Evolutionary conservation across 2,888 invertebrate species (phyloP).

Genomic region (Polydesmus complanatus): DNA sequence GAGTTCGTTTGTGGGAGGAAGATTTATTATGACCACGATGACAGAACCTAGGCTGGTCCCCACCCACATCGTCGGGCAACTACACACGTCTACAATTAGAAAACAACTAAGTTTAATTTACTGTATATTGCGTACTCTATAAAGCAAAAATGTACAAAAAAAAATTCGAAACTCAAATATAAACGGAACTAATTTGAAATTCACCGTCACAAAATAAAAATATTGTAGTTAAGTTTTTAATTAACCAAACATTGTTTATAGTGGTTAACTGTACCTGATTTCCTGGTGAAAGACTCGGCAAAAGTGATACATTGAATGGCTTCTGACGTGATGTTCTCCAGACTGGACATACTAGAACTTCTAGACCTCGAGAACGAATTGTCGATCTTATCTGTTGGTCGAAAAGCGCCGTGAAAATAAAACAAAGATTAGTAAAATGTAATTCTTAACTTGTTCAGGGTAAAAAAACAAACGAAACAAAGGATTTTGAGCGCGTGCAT

Average conservation of each 20-base stretch:
- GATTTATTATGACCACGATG: constrained; percentile 73
- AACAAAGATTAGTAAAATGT: too few relatives aligned
- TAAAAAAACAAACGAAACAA: too few relatives aligned
- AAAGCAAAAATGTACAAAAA: too few relatives aligned
- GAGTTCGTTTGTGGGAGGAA: constrained; percentile 52
- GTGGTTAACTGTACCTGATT: constrained; percentile 72
- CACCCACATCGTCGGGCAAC: constrained; percentile 88
- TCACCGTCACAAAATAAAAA: too few relatives aligned
- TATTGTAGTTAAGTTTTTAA: too few relatives aligned
- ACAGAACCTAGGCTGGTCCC: constrained; percentile 95
- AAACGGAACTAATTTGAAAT: too few relatives aligned
- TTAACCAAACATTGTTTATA: too few relatives aligned
- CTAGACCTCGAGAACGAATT: constrained; percentile 90
- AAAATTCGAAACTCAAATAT: too few relatives aligned
- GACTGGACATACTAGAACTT: constrained; percentile 93
- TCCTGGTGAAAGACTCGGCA: constrained; percentile 86
- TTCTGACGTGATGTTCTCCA: constrained; percentile 92
- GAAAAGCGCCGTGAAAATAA: too few relatives aligned
- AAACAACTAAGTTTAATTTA: background rate
- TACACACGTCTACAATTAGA: constrained; percentile 55
- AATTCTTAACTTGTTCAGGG: too few relatives aligned
- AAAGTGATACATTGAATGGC: constrained; percentile 91
- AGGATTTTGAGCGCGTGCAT: too few relatives aligned
- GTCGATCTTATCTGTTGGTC: constrained; percentile 73
- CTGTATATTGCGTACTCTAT: background rate